A percentile compares a stretch with the other conserved stretches of the same genome.
These are phyloP conservation scores for Rhamnusium bicolor DNA, from an alignment of 2,888 invertebrate species.

Conservation along the genomic window DNA sequence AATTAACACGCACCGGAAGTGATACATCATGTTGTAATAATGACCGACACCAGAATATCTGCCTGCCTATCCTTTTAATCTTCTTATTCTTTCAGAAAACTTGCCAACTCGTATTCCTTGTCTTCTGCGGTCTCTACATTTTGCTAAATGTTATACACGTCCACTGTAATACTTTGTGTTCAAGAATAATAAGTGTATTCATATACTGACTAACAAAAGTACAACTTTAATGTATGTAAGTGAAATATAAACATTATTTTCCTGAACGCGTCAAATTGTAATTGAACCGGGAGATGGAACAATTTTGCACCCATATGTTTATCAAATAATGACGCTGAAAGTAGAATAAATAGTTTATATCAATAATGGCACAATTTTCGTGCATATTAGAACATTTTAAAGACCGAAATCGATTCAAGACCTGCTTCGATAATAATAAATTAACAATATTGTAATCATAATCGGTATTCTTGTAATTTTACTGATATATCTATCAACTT, in stretches of 20 bases:
- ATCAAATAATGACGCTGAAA: too few species aligned
- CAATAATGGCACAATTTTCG: too few species aligned
- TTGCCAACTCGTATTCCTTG: conserved; percentile 49
- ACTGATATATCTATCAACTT: too few species aligned
- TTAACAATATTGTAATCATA: too few species aligned
- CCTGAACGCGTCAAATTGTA: too few species aligned
- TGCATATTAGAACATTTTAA: too few species aligned
- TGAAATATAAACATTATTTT: background rate
- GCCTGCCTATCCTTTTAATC: conserved; percentile 52
- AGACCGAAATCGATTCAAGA: too few species aligned
- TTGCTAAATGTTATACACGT: conserved; percentile 42
- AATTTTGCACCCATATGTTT: too few species aligned
- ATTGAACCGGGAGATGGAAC: too few species aligned
- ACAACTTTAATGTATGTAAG: background rate
- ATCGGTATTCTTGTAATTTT: too few species aligned
- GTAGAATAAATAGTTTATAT: too few species aligned
- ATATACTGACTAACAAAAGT: background rate
- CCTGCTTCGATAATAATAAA: too few species aligned
- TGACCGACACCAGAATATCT: conserved; percentile 70
- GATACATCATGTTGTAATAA: conserved; percentile 71
- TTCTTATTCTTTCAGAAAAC: conserved; percentile 51
- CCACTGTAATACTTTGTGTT: conserved; percentile 33
- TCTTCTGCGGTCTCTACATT: conserved; percentile 34
- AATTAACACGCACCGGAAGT: conserved; percentile 71
- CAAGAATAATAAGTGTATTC: conserved; percentile 9